phyloP scores from a whole-genome alignment of 2,888 invertebrate genomes.

The Acanthosepion lycidas region DNA sequence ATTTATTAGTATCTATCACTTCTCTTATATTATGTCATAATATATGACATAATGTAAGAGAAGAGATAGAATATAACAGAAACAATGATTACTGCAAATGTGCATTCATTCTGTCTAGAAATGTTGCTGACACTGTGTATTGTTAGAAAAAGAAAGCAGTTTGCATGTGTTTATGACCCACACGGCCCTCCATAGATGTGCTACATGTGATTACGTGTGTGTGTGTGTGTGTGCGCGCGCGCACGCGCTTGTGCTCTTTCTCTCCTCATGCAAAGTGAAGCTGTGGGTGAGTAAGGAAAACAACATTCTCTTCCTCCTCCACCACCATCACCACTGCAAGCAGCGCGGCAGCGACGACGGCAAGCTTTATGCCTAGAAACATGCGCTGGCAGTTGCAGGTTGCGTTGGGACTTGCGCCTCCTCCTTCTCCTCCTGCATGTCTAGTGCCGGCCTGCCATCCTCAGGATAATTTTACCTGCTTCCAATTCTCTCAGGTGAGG shows the following conservation, averaged over 20 bases:
- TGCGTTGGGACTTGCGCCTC: conserved; percentile 41
- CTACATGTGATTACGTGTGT: not conserved
- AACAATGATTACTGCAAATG: too few relatives aligned
- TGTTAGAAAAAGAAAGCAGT: not conserved
- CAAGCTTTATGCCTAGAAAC: conserved; percentile 18
- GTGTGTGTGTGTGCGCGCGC: not conserved
- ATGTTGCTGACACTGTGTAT: too few relatives aligned
- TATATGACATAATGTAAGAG: too few relatives aligned
- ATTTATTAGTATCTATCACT: too few relatives aligned
- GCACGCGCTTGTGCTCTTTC: not conserved
- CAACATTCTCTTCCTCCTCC: not conserved
- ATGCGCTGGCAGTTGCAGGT: conserved; percentile 46
- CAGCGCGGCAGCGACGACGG: not conserved
- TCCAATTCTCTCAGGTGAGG: conserved; percentile 39
- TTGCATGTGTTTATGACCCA: not conserved
- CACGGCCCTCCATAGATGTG: conserved; percentile 15
- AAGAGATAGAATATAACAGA: too few relatives aligned
- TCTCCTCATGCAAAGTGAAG: not conserved
- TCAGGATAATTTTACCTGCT: conserved; percentile 46
- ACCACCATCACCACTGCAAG: not conserved
- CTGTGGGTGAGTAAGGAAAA: conserved; percentile 23
- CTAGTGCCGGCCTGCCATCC: conserved; percentile 40
- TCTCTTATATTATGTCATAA: too few relatives aligned
- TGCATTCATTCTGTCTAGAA: too few relatives aligned
- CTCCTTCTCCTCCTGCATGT: conserved; percentile 37